These are phyloP conservation scores for Gallinago paraguaiae DNA, from an alignment of 2,113 vertebrate genomes.

Conservation along the genomic window DNA sequence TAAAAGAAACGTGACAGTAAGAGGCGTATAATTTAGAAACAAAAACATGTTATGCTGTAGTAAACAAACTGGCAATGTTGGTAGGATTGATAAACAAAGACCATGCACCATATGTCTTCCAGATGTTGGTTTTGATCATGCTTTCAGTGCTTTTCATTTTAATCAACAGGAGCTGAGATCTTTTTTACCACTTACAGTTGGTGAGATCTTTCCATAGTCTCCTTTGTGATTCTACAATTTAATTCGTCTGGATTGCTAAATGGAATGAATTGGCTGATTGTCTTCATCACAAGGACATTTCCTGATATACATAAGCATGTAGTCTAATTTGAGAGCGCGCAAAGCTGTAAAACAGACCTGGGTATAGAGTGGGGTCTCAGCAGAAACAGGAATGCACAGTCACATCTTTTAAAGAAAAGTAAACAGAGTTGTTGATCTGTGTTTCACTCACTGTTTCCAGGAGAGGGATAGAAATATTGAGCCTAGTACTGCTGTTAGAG, in stretches of 20 bases:
- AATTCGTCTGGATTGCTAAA: conserved; percentile 29
- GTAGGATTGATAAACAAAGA: background rate
- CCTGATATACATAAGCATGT: background rate
- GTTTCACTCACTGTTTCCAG: background rate
- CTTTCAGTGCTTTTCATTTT: background rate
- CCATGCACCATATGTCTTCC: background rate
- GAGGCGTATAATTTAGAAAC: background rate
- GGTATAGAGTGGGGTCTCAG: background rate
- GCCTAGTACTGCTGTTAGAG: background rate
- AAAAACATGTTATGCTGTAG: background rate
- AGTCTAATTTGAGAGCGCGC: background rate
- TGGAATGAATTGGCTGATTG: background rate
- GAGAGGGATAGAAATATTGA: background rate
- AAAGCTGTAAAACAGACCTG: background rate
- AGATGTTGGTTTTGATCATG: background rate
- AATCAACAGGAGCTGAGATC: conserved; percentile 1
- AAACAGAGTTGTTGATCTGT: background rate
- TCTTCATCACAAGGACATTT: background rate
- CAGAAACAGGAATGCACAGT: background rate
- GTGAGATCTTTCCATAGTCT: background rate
- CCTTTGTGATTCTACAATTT: background rate
- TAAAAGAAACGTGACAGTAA: background rate
- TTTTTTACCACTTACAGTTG: background rate
- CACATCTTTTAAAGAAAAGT: background rate
- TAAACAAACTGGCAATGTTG: background rate